These are phyloP conservation scores for Lethrus apterus DNA, from an alignment of 1,140 invertebrate species.

Conservation along the genomic window DNA sequence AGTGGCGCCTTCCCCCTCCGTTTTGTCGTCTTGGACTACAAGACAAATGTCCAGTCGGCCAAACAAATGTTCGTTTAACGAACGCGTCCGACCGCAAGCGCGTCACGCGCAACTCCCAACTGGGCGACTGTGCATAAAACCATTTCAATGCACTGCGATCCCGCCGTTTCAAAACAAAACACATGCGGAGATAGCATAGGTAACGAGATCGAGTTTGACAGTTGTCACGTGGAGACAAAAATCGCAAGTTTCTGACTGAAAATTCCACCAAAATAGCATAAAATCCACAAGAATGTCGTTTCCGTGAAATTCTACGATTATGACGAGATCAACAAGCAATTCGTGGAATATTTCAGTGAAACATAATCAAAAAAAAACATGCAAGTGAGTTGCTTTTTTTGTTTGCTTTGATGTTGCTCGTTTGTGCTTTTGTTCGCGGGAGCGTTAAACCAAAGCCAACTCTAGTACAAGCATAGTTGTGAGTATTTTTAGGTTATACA, in stretches of 20 bases:
- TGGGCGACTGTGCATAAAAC: constrained; percentile 38
- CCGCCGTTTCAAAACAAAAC: constrained; percentile 44
- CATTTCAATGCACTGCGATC: constrained; percentile 41
- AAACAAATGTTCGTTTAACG: constrained; percentile 19
- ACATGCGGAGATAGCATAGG: constrained; percentile 41
- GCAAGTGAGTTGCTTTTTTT: too few relatives aligned
- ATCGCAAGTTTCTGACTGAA: constrained; percentile 30
- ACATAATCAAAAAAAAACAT: too few relatives aligned
- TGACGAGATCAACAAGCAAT: too few relatives aligned
- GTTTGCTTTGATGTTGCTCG: too few relatives aligned
- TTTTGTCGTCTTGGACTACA: constrained; percentile 30
- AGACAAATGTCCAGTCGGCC: constrained; percentile 36
- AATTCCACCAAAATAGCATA: constrained; percentile 16
- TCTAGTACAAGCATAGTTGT: too few relatives aligned
- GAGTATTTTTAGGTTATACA: too few relatives aligned
- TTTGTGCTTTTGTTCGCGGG: too few relatives aligned
- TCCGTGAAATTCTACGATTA: too few relatives aligned
- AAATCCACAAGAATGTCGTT: too few relatives aligned
- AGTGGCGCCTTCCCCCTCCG: constrained; percentile 34
- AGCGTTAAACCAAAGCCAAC: too few relatives aligned
- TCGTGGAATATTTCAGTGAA: too few relatives aligned
- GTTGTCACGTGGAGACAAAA: constrained; percentile 36
- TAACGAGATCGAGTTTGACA: constrained; percentile 41
- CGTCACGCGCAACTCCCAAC: constrained; percentile 6
- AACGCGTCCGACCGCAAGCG: not conserved